phyloP scores from a whole-genome alignment of 2,888 invertebrate genomes.

The Luffia ferchaultella region DNA sequence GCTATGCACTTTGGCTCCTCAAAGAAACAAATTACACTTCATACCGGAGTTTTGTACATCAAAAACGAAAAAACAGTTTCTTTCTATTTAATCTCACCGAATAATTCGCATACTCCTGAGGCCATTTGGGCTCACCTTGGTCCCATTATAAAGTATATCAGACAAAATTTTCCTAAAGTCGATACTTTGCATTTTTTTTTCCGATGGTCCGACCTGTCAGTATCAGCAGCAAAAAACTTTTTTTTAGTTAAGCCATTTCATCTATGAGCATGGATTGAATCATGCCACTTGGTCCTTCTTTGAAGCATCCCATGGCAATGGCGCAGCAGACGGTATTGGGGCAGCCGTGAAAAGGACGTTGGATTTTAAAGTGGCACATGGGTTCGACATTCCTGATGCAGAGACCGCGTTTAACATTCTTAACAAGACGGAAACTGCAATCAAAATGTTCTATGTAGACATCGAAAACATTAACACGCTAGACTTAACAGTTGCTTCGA shows the following conservation, averaged over 20 bases:
- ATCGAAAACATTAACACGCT: slow-evolving; percentile 5
- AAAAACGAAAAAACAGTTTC: slow-evolving; percentile 10
- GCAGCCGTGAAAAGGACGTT: slow-evolving; percentile 12
- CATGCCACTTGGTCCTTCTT: slow-evolving; percentile 13
- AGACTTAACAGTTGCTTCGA: slow-evolving; percentile 2
- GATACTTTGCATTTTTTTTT: slow-evolving; percentile 8
- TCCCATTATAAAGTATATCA: slow-evolving; percentile 12
- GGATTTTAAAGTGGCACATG: slow-evolving; percentile 14
- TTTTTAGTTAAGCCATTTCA: slow-evolving; percentile 6
- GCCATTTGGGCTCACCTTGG: slow-evolving; percentile 17
- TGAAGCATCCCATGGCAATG: slow-evolving; percentile 8
- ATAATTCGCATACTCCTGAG: slow-evolving; percentile 12
- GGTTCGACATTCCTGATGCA: slow-evolving; percentile 14
- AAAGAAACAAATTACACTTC: slow-evolving; percentile 13
- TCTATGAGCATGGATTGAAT: slow-evolving; percentile 10
- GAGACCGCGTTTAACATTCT: slow-evolving; percentile 13
- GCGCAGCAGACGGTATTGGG: slow-evolving; percentile 14
- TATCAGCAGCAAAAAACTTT: slow-evolving; percentile 12
- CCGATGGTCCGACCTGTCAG: slow-evolving; percentile 4
- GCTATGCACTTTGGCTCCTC: slow-evolving; percentile 10
- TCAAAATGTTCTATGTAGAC: slow-evolving; percentile 7
- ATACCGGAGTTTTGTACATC: slow-evolving; percentile 13
- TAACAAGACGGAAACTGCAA: slow-evolving; percentile 3
- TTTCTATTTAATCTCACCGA: slow-evolving; percentile 14
- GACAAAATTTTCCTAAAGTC: slow-evolving; percentile 9